Conservation (phyloP, 2,888 invertebrate species). For the Laothoe populi region DNA sequence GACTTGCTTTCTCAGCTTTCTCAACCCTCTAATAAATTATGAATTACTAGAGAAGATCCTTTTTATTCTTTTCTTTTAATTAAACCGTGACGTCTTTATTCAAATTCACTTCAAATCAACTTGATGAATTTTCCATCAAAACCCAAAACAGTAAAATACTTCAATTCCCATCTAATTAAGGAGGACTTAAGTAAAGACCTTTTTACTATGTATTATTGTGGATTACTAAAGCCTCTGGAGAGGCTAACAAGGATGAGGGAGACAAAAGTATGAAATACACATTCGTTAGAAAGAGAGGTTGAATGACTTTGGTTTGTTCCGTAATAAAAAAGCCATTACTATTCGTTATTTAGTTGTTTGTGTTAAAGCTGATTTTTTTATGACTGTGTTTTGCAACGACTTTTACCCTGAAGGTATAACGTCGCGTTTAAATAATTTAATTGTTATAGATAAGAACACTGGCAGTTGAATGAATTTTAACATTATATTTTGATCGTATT, state of each 20-base stretch:
- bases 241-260: conserved; percentile 28
- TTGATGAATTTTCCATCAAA: conserved; percentile 8
- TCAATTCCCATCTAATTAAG: conserved; percentile 46
- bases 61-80: not conserved
- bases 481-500: too few species aligned
- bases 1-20: too few species aligned
- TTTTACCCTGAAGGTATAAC: not conserved
- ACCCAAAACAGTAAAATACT: conserved; percentile 28
- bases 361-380: conserved; percentile 38
- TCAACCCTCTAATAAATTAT: too few species aligned
- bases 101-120: not conserved
- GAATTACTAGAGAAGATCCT: too few species aligned
- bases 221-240: conserved; percentile 40
- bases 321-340: conserved; percentile 48
- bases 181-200: conserved; percentile 42
- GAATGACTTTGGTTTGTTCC: conserved; percentile 41
- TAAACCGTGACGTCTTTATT: not conserved
- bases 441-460: not conserved
- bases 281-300: conserved; percentile 26
- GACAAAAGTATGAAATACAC: conserved; percentile 24
- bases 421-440: not conserved
- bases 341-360: conserved; percentile 50
- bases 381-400: conserved; percentile 26
- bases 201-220: conserved; percentile 42
- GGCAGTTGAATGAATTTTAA: too few species aligned